phyloP scores from a whole-genome alignment of 2,113 vertebrate genomes.

The Cynoglossus semilaevis region DNA sequence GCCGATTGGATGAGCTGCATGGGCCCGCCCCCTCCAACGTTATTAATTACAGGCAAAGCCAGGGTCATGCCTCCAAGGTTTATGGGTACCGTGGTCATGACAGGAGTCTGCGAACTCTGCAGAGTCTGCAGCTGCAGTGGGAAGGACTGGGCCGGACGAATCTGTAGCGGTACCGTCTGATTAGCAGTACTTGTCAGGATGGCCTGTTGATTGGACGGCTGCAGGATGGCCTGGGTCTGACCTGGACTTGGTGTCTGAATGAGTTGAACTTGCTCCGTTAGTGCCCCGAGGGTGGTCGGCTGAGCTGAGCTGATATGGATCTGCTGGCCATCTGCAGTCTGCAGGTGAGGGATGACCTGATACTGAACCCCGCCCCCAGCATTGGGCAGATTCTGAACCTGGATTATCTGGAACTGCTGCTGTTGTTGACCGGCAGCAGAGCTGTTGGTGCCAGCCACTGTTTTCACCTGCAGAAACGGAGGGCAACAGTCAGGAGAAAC shows the following conservation, averaged over 20 bases:
- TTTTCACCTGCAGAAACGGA: constrained; percentile 75
- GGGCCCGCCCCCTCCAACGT: constrained; percentile 81
- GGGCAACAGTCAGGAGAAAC: neutral
- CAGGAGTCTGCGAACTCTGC: constrained; percentile 88
- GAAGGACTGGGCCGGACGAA: constrained; percentile 92
- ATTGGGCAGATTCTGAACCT: constrained; percentile 87
- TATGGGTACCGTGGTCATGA: constrained; percentile 96
- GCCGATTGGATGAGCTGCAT: constrained; percentile 87
- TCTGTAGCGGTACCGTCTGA: constrained; percentile 91
- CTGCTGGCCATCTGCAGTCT: constrained; percentile 93
- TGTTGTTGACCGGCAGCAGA: constrained; percentile 53
- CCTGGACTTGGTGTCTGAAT: constrained; percentile 84
- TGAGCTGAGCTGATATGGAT: constrained; percentile 89
- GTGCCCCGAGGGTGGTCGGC: constrained; percentile 75
- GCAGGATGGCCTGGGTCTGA: constrained; percentile 88
- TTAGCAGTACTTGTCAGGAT: constrained; percentile 88
- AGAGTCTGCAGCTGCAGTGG: constrained; percentile 93
- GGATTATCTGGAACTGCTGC: constrained; percentile 90
- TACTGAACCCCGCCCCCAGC: constrained; percentile 90
- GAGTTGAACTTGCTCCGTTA: constrained; percentile 93
- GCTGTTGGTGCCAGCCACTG: constrained; percentile 62
- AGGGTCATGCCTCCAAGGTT: constrained; percentile 96
- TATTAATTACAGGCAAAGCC: constrained; percentile 95
- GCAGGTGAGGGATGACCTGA: constrained; percentile 97
- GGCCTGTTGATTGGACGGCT: constrained; percentile 69